phyloP scores from a whole-genome alignment of 2,797 vertebrate species.

The Etheostoma nigrum region DNA sequence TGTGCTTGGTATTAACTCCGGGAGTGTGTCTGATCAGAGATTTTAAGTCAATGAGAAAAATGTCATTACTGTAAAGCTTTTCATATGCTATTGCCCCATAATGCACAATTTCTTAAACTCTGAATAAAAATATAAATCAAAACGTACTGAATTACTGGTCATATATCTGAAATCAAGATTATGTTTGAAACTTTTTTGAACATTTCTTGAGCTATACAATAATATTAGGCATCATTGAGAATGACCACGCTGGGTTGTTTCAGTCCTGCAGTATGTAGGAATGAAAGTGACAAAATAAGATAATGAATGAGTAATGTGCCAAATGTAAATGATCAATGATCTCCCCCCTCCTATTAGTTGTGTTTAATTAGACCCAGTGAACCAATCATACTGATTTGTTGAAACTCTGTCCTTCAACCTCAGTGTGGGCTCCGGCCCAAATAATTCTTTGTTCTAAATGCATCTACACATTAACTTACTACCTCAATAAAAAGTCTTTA shows the following conservation, averaged over 20 bases:
- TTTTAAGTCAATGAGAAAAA: conserved; percentile 8
- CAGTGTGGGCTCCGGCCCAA: background rate
- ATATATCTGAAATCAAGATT: background rate
- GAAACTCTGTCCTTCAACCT: conserved; percentile 53
- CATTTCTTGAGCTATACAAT: background rate
- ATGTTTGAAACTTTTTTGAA: background rate
- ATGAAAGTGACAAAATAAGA: conserved; percentile 28
- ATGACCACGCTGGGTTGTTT: background rate
- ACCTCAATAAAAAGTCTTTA: background rate
- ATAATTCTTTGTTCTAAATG: conserved; percentile 13
- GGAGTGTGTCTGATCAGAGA: conserved; percentile 36
- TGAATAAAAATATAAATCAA: conserved; percentile 8
- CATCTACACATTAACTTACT: background rate
- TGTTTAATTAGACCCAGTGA: conserved; percentile 51
- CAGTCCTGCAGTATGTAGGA: background rate
- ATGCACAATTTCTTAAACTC: background rate
- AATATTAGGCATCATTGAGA: background rate
- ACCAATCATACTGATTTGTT: conserved; percentile 58
- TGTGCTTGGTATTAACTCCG: conserved; percentile 51
- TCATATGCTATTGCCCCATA: background rate
- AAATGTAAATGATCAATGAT: conserved; percentile 45
- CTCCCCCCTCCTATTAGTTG: conserved; percentile 3
- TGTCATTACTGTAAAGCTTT: conserved; percentile 7
- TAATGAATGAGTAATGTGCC: conserved; percentile 23
- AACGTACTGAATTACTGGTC: background rate